Evolutionary conservation across 2,797 vertebrate genomes (phyloP), one percentile per base, ranked within the genome.

Genomic region (Siniperca undulata): DNA sequence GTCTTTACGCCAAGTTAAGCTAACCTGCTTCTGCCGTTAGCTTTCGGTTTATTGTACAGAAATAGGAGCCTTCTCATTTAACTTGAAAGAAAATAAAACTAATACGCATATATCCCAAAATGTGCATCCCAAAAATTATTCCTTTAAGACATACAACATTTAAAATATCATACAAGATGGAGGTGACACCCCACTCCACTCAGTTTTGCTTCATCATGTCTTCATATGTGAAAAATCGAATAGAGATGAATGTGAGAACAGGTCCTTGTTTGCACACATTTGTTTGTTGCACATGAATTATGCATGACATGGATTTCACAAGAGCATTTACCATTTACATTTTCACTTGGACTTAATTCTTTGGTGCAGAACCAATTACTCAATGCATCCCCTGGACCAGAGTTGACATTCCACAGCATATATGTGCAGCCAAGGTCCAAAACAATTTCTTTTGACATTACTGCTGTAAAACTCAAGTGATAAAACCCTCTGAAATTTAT

Each of bases 331-430:
- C 24, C 62, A 85, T 90, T 90, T 89, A 82, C 74, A 87, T 82
- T 91, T 92, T 88, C 74, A 86, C 64, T 85, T 75, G 58, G 65
- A 72, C 70, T 83, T 68, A 85, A 84, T 70, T 86, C 84, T 88
- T 88, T 88, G 85, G 73, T 88, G 82, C 88, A 91, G 89, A 87
- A 88, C 85, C 86, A 89, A 90, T 90, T 71, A 82, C 70, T 75
- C 81, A 61, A 24, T 75, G 70, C 66, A 77, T 67, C 60, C 67
- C 61, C 70, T 61, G 46, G 60, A 84, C 65, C 46, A 53, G 44
- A 76, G 68, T 72, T 38, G 62, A 84, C 42, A 70, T 22, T n/a
- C 60, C 7, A 53, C 12, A 58, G 42, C 50, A 70, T 48, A 48
- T 55, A 72, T 64, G 42, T 69, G 64, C 52, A 79, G 62, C 59